Conservation (phyloP, 2,113 vertebrate genomes). For the Phalacrocorax carbo region DNA sequence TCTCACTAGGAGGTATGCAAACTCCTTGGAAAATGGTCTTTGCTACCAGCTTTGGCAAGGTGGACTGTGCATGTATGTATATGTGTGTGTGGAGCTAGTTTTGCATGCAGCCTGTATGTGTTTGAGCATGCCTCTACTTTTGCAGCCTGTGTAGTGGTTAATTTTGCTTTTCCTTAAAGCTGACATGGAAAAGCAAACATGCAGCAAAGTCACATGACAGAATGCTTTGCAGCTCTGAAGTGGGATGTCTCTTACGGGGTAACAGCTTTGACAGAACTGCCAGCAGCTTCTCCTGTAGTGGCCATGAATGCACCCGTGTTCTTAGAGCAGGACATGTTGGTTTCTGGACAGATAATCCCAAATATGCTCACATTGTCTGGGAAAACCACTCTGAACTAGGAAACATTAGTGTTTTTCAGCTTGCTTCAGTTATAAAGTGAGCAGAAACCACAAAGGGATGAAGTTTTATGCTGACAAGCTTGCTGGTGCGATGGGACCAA, state of each 20-base stretch:
- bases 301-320: not conserved
- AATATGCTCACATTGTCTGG: not conserved
- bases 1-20: not conserved
- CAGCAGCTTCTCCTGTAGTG: not conserved
- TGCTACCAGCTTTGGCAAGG: not conserved
- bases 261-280: not conserved
- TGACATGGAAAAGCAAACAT: not conserved
- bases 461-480: not conserved
- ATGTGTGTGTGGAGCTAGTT: not conserved
- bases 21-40: not conserved
- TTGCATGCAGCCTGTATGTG: fast-evolving
- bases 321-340: not conserved
- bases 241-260: not conserved
- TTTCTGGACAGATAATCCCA: not conserved
- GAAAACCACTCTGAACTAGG: not conserved
- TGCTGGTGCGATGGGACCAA: not conserved
- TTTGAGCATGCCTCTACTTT: not conserved
- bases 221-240: not conserved
- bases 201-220: fast-evolving
- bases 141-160: not conserved
- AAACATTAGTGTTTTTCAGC: not conserved
- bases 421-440: not conserved
- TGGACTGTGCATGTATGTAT: too few species aligned
- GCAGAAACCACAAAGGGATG: not conserved
- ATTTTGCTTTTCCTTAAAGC: not conserved